phyloP scores from a whole-genome alignment of 2,888 invertebrate genomes.

The Aspidiotus rigidus region DNA sequence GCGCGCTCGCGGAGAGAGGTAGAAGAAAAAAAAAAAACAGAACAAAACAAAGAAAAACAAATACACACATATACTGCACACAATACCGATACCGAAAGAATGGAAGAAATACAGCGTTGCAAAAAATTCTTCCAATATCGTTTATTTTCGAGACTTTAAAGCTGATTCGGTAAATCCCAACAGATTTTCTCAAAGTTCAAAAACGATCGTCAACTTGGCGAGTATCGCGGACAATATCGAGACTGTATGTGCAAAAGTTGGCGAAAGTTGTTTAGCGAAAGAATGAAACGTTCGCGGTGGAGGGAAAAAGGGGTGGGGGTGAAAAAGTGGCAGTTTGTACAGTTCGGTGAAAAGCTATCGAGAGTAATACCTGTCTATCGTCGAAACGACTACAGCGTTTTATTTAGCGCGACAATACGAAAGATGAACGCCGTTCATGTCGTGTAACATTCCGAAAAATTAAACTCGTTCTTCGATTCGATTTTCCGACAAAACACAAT shows the following conservation, averaged over 20 bases:
- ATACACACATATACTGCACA: not conserved
- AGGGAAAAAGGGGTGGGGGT: not conserved
- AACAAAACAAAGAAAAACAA: constrained; percentile 8
- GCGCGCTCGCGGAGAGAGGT: not conserved
- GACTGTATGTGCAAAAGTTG: not conserved
- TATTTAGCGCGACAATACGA: constrained; percentile 1
- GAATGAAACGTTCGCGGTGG: not conserved
- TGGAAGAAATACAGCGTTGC: not conserved
- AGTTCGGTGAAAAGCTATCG: constrained; percentile 12
- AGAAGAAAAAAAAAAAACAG: not conserved
- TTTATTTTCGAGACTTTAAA: constrained; percentile 14
- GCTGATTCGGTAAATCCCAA: constrained; percentile 16
- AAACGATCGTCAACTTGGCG: constrained; percentile 1
- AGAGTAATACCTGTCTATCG: constrained; percentile 9
- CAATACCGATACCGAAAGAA: not conserved
- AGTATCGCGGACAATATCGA: constrained; percentile 12
- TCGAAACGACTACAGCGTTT: not conserved
- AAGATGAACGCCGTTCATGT: not conserved
- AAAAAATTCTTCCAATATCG: constrained; percentile 18
- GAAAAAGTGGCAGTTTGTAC: not conserved
- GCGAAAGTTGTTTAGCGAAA: constrained; percentile 1
- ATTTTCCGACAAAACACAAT: not conserved
- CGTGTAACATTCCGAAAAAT: constrained; percentile 4
- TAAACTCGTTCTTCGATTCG: not conserved
- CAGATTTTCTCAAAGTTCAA: constrained; percentile 8